Percentiles rank a stretch among this genome's conserved stretches.
These are phyloP conservation scores for Salvelinus namaycush DNA, from an alignment of 2,113 vertebrate genomes.

Conservation along the genomic window DNA sequence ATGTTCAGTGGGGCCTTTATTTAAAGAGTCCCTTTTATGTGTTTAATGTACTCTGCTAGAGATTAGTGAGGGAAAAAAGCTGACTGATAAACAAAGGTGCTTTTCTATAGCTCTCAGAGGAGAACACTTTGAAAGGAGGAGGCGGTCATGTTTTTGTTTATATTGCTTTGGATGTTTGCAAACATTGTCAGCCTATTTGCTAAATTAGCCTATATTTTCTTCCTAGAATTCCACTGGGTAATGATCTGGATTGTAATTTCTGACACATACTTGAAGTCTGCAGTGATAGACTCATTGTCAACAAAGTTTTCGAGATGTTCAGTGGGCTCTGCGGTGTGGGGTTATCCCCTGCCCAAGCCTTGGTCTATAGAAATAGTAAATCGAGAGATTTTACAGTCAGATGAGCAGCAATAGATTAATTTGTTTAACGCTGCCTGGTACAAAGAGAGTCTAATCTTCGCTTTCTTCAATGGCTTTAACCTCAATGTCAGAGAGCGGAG, in stretches of 20 bases:
- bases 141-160: constrained; percentile 40
- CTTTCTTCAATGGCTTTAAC: constrained; percentile 81
- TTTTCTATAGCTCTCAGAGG: constrained; percentile 66
- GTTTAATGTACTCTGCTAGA: constrained; percentile 38
- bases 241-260: background rate
- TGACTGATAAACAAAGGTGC: constrained; percentile 56
- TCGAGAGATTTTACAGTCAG: constrained; percentile 95
- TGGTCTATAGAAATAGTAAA: constrained; percentile 83
- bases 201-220: constrained; percentile 1
- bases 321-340: constrained; percentile 48
- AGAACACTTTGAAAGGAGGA: constrained; percentile 47
- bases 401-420: constrained; percentile 92
- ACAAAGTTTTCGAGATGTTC: constrained; percentile 13
- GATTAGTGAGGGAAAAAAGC: constrained; percentile 37
- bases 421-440: constrained; percentile 86
- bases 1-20: constrained; percentile 1
- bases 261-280: constrained; percentile 6
- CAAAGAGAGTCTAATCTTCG: constrained; percentile 85
- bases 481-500: constrained; percentile 67
- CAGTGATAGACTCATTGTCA: constrained; percentile 3
- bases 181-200: constrained; percentile 18
- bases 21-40: constrained; percentile 32
- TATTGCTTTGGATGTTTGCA: constrained; percentile 46
- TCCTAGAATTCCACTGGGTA: constrained; percentile 1
- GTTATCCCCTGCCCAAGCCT: constrained; percentile 74